Evolutionary conservation across 2,888 invertebrate genomes (phyloP), one percentile per base, ranked within the genome.

Genomic region (Operophtera brumata): DNA sequence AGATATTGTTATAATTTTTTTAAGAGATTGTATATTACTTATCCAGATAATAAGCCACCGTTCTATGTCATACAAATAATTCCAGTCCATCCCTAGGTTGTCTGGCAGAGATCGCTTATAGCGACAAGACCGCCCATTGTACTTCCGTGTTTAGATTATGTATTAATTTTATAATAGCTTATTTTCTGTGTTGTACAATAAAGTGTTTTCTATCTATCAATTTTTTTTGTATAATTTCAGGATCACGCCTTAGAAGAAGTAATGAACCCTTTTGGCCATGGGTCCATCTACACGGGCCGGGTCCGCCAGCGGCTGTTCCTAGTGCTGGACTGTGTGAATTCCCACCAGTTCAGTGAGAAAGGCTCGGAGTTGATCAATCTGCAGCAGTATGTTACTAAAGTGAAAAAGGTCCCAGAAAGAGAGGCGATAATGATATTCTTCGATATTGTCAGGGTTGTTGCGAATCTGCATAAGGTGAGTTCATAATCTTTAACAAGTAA

Each of bases 331-430:
- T 95, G 94, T 74, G 91, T 94, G 6, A 92, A 92, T 3, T 90
- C 94, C 0, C 94, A 95, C 70, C 94, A 94, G 72, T 91, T 86
- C 62, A 91, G 89, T 58, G 90, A 90, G 55, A 88, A 85, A 61
- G 86, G 86, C 37, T 91, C 91, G 0, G 92, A 93, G 66, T 75
- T 93, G 14, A 91, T 94, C 32, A 94, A 94, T 75, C 84, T 95
- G 2, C 94, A 95, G 71, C 93, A 95, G 70, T 94, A 95, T 73
- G 94, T 95, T 14, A 94, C 95, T 43, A 93, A 92, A 79, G 94
- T 94, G 56, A 95, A 94, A 74, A 94, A 94, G 71, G 91, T 96
- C 2, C 91, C 92, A 0, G 95, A 96, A 73, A 92, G 92, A 66
- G 94, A 95, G 75, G 94, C 95, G 1, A 87, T 95, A 36, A 75